phyloP scores from a whole-genome alignment of 2,797 vertebrate genomes.

The Bradypodion ventrale region DNA sequence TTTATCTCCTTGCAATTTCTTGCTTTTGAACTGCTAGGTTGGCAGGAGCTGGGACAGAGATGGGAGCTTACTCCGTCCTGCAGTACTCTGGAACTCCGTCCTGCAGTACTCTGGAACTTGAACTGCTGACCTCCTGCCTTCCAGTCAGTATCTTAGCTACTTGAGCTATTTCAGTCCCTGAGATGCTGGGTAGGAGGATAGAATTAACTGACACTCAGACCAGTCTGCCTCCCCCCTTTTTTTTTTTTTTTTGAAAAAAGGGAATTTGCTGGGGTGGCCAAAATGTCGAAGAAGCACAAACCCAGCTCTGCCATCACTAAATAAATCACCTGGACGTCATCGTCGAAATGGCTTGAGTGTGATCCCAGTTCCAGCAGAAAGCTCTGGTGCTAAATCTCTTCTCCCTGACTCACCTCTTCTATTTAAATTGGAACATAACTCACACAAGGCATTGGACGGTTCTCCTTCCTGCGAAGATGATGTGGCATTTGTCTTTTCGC shows the following conservation, averaged over 20 bases:
- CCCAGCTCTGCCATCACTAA: background rate
- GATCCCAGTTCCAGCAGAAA: conserved; percentile 8
- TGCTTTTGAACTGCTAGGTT: no score
- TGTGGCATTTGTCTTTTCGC: background rate
- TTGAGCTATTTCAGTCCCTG: no score
- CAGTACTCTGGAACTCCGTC: no score
- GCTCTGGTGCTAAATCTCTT: conserved; percentile 3
- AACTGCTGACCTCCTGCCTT: no score
- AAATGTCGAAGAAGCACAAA: background rate
- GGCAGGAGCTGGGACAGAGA: no score
- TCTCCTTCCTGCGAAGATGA: conserved; percentile 20
- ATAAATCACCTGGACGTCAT: background rate
- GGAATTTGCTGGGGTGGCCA: background rate
- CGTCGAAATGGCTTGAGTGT: conserved; percentile 31
- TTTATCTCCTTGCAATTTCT: no score
- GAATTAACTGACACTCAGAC: background rate
- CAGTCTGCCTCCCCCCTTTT: background rate
- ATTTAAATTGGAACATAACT: conserved; percentile 21
- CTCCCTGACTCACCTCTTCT: conserved; percentile 23
- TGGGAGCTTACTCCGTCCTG: no score
- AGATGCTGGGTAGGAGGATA: no score
- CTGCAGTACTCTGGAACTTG: no score
- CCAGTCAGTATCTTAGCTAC: no score
- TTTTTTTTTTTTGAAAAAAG: no score
- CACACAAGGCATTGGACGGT: background rate